Percentiles rank a stretch among this genome's conserved stretches.
Evolutionary conservation across 2,797 vertebrate species (phyloP).

Genomic region (Rhinatrema bivittatum): DNA sequence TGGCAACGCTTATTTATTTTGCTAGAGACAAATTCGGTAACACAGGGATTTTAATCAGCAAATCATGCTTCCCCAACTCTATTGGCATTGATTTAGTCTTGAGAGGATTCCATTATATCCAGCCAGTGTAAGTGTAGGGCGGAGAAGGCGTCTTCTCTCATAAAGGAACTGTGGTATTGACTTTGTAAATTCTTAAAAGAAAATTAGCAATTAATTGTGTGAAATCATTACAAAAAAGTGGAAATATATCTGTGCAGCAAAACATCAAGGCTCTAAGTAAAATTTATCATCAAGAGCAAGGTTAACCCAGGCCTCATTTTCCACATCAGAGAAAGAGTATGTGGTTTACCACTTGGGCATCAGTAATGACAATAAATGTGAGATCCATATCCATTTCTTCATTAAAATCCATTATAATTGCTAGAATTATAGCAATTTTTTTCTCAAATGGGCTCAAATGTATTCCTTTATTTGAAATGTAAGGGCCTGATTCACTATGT

Average conservation of each 20-base stretch:
- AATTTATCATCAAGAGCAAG: neutral
- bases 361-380: too few relatives aligned
- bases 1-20: conserved; percentile 1
- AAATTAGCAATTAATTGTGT: conserved; percentile 27
- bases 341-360: too few relatives aligned
- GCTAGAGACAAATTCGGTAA: neutral
- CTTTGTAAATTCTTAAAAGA: conserved; percentile 21
- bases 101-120: conserved; percentile 21
- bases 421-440: too few relatives aligned
- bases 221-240: neutral
- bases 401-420: too few relatives aligned
- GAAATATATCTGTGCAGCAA: too few relatives aligned
- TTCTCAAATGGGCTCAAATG: too few relatives aligned
- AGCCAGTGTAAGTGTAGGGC: conserved; percentile 24
- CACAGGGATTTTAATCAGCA: conserved; percentile 21
- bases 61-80: conserved; percentile 24
- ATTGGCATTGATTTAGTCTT: conserved; percentile 25
- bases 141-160: conserved; percentile 11
- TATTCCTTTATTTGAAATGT: too few relatives aligned
- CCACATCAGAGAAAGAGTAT: too few relatives aligned
- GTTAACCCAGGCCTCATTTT: neutral
- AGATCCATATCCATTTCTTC: too few relatives aligned
- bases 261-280: too few relatives aligned
- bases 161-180: conserved; percentile 28
- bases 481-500: too few relatives aligned